Evolutionary conservation across 2,797 vertebrate species (phyloP).

Genomic region (Heteromormyrus szaboi): DNA sequence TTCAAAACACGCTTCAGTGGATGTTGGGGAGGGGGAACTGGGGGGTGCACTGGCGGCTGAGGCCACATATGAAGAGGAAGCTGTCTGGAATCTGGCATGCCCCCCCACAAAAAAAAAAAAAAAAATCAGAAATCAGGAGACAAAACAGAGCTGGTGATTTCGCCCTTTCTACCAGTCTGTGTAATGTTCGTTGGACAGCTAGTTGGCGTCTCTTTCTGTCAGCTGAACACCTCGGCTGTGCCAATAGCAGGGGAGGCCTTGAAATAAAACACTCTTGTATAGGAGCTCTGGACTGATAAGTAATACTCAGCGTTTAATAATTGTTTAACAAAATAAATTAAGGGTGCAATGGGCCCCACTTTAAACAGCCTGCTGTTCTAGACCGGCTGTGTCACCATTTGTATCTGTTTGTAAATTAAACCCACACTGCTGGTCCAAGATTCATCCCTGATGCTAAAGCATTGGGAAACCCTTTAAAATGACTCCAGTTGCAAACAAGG

Average conservation of each 20-base stretch:
- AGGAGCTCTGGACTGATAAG: neutral
- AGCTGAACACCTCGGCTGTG: neutral
- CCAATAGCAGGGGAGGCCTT: neutral
- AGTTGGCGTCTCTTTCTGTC: neutral
- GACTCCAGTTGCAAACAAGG: neutral
- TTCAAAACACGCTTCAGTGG: slow-evolving; percentile 34
- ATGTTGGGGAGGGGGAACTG: neutral
- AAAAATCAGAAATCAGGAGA: neutral
- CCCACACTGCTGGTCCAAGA: neutral
- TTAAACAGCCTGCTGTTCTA: neutral
- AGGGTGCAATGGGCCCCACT: neutral
- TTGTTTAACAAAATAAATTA: slow-evolving; percentile 1
- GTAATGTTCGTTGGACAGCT: slow-evolving; percentile 3
- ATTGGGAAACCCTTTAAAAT: neutral
- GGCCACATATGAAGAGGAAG: slow-evolving; percentile 7
- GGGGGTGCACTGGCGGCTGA: neutral
- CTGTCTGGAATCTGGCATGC: neutral
- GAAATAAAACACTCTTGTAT: slow-evolving; percentile 15
- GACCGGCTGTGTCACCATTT: neutral
- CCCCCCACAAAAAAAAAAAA: neutral
- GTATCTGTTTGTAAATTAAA: neutral
- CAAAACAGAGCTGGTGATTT: slow-evolving; percentile 12
- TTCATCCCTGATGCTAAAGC: neutral
- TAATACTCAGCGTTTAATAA: slow-evolving; percentile 5
- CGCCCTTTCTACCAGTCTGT: neutral